phyloP scores from a whole-genome alignment of 2,797 vertebrate genomes.

The Falco cherrug region DNA sequence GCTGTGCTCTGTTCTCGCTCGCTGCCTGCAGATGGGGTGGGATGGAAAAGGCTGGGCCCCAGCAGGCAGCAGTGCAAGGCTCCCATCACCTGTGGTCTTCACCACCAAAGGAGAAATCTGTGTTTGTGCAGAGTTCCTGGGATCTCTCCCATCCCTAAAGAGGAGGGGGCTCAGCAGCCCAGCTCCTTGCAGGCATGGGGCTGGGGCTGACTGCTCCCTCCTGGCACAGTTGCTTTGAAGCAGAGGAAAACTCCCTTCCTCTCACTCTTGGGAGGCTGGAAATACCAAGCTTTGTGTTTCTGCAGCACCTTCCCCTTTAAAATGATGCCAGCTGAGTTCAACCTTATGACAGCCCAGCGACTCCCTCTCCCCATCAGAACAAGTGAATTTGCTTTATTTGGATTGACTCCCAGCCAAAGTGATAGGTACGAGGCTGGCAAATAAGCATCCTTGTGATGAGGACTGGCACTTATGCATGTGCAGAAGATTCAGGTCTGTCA shows the following conservation, averaged over 20 bases:
- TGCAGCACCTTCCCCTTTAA: slow-evolving; percentile 4
- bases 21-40: rapidly evolving
- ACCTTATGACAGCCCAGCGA: slow-evolving; percentile 44
- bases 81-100: not conserved
- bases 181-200: rapidly evolving
- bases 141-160: not conserved
- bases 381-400: slow-evolving; percentile 53
- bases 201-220: not conserved
- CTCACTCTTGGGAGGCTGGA: not conserved
- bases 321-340: slow-evolving; percentile 30
- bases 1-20: rapidly evolving
- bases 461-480: slow-evolving; percentile 61
- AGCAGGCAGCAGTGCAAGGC: not conserved
- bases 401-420: slow-evolving; percentile 60
- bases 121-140: rapidly evolving
- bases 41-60: not conserved
- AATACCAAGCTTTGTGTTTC: not conserved
- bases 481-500: slow-evolving; percentile 58
- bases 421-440: slow-evolving; percentile 65
- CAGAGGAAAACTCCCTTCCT: not conserved
- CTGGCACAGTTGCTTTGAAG: not conserved
- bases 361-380: slow-evolving; percentile 45
- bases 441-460: slow-evolving; percentile 60
- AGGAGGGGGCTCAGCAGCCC: not conserved
- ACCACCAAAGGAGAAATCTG: not conserved